Conservation (phyloP, 2,797 vertebrate species). For the Microctenopoma steveboyesi region DNA sequence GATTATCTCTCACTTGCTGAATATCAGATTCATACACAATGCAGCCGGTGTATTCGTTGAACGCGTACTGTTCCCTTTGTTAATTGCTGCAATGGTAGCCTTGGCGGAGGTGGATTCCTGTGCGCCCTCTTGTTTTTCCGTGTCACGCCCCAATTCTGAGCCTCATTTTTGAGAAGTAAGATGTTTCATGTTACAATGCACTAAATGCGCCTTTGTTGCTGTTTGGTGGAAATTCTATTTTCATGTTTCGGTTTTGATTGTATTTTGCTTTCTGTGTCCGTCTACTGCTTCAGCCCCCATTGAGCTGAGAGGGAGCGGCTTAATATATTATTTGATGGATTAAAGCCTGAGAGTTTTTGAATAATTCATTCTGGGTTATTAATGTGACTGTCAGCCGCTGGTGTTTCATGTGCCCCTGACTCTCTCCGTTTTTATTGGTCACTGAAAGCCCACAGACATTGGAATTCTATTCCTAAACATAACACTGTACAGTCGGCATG, state of each 20-base stretch:
- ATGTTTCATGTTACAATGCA: constrained; percentile 57
- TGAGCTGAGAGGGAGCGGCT: constrained; percentile 70
- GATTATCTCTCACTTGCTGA: constrained; percentile 83
- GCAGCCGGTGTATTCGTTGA: constrained; percentile 63
- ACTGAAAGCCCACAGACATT: constrained; percentile 72
- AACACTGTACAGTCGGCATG: constrained; percentile 54
- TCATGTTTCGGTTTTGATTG: constrained; percentile 46
- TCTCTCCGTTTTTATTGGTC: constrained; percentile 75
- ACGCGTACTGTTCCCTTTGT: constrained; percentile 72
- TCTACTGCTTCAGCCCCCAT: constrained; percentile 62
- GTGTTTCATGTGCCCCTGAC: constrained; percentile 76
- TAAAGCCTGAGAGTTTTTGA: constrained; percentile 81
- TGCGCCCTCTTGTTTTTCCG: neutral
- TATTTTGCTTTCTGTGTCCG: constrained; percentile 63
- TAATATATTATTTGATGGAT: constrained; percentile 83
- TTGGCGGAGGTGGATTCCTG: constrained; percentile 28
- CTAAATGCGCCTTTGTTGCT: constrained; percentile 38
- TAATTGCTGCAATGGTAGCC: constrained; percentile 63
- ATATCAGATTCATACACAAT: constrained; percentile 80
- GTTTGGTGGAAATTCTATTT: constrained; percentile 52
- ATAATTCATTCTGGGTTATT: constrained; percentile 82
- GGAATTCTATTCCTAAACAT: constrained; percentile 68
- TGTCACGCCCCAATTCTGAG: constrained; percentile 12
- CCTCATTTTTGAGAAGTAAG: constrained; percentile 45
- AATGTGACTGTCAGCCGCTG: constrained; percentile 80